phyloP scores from a whole-genome alignment of 2,797 vertebrate genomes.

The Eremophila alpestris region DNA sequence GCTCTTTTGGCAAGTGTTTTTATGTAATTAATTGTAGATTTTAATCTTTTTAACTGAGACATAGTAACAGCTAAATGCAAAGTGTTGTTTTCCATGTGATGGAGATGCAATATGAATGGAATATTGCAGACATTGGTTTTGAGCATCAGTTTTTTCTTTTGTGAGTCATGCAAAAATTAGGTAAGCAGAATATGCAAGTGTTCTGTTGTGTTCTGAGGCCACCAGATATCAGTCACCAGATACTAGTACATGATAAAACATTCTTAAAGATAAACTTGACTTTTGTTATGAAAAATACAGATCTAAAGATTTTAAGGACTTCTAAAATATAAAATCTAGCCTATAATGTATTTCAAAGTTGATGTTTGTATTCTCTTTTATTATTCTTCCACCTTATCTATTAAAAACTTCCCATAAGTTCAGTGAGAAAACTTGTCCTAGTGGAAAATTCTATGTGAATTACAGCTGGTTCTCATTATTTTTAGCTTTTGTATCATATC shows the following conservation, averaged over 20 bases:
- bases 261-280: neutral
- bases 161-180: neutral
- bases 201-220: neutral
- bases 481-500: neutral
- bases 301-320: neutral
- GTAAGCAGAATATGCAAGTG: neutral
- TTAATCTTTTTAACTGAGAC: neutral
- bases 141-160: neutral
- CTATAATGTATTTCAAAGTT: neutral
- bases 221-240: neutral
- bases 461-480: neutral
- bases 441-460: neutral
- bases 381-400: neutral
- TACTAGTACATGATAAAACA: neutral
- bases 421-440: neutral
- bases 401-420: neutral
- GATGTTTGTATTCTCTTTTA: neutral
- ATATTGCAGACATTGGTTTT: neutral
- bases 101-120: neutral
- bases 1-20: neutral
- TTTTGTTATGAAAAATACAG: neutral
- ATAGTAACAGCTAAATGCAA: neutral
- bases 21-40: neutral
- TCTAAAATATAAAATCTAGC: neutral
- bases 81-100: neutral